A percentile compares a stretch with the other conserved stretches of the same genome.
phyloP scores from a whole-genome alignment of 2,113 vertebrate genomes.

The Thalassarche chlororhynchos region DNA sequence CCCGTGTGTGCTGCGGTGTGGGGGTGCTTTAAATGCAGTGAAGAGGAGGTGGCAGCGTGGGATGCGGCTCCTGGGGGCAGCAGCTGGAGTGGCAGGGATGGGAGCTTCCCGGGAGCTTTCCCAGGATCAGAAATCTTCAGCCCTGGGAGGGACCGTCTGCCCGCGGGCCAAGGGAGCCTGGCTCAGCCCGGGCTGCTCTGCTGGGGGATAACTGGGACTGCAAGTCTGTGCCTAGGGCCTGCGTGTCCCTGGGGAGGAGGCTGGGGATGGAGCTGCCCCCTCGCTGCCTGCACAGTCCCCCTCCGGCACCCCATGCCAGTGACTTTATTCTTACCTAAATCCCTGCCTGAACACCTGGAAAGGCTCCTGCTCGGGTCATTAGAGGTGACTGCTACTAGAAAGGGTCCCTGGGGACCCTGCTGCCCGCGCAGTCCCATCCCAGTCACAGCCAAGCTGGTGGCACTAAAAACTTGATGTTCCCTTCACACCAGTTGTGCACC shows the following conservation, averaged over 20 bases:
- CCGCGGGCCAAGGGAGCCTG: background rate
- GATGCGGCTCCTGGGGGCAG: background rate
- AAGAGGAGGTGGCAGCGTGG: accelerated
- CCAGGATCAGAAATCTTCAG: background rate
- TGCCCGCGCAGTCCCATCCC: accelerated
- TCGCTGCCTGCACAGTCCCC: background rate
- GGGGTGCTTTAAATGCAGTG: background rate
- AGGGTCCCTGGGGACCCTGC: background rate
- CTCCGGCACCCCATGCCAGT: accelerated
- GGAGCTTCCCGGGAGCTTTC: background rate
- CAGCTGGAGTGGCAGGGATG: background rate
- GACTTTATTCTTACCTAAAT: background rate
- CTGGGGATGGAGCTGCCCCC: background rate
- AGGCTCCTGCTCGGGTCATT: background rate
- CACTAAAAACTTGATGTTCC: background rate
- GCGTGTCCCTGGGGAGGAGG: background rate
- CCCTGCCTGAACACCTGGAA: background rate
- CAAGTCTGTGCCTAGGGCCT: background rate
- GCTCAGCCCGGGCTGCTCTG: background rate
- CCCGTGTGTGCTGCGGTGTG: accelerated
- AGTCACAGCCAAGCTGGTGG: background rate
- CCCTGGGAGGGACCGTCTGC: background rate
- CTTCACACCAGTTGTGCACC: background rate
- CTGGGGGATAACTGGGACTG: accelerated
- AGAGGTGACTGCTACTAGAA: background rate